These are phyloP conservation scores for Thecocarcelia acutangulata DNA, from an alignment of 2,888 invertebrate species.

Conservation along the genomic window DNA sequence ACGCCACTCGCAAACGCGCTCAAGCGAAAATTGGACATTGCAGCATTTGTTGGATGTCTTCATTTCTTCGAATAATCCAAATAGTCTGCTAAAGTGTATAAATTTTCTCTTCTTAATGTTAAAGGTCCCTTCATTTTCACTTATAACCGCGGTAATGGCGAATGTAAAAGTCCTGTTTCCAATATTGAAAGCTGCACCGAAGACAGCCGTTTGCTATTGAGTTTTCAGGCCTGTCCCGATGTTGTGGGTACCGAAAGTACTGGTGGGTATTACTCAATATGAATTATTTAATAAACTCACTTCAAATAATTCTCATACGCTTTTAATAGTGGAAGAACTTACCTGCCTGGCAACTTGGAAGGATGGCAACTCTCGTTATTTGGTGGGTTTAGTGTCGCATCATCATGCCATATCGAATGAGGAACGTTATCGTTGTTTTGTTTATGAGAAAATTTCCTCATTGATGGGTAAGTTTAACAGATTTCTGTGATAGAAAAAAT, in stretches of 20 bases:
- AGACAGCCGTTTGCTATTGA: conserved; percentile 92
- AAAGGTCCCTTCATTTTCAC: conserved; percentile 95
- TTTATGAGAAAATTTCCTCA: conserved; percentile 91
- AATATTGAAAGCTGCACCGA: conserved; percentile 97
- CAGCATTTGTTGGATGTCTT: no score
- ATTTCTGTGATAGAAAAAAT: neutral
- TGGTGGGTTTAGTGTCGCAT: conserved; percentile 94
- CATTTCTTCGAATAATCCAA: no score
- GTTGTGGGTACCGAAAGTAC: conserved; percentile 94
- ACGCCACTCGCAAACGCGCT: no score
- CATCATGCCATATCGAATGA: conserved; percentile 95
- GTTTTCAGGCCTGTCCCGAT: conserved; percentile 96
- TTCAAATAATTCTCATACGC: neutral
- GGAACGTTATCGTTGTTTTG: conserved; percentile 96
- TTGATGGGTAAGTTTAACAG: conserved; percentile 82
- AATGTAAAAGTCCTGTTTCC: conserved; percentile 93
- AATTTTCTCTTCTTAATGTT: no score
- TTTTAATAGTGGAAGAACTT: conserved; percentile 89
- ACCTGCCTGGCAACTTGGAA: conserved; percentile 96
- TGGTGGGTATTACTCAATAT: conserved; percentile 85
- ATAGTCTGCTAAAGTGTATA: no score
- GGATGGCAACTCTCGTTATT: conserved; percentile 94
- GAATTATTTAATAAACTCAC: neutral
- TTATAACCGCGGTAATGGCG: conserved; percentile 94
- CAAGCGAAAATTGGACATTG: no score